These are phyloP conservation scores for Drosophila jambulina DNA, from an alignment of 1,140 invertebrate genomes.

Conservation along the genomic window DNA sequence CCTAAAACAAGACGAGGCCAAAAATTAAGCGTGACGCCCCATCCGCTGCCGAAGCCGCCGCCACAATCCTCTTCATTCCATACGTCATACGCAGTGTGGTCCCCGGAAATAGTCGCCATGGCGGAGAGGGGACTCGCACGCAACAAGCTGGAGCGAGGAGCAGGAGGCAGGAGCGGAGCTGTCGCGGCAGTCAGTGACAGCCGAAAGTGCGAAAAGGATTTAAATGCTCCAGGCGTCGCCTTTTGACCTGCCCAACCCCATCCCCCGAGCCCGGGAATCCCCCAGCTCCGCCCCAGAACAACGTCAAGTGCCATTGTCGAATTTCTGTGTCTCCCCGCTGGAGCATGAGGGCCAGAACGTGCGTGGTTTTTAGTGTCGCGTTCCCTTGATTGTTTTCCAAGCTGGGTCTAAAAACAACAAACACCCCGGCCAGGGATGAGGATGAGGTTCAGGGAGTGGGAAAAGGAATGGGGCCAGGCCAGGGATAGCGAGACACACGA, in stretches of 20 bases:
- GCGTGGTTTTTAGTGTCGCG: constrained; percentile 74
- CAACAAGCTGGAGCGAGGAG: constrained; percentile 56
- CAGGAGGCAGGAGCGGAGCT: neutral
- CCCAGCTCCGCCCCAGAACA: constrained; percentile 4
- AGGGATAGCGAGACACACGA: constrained; percentile 35
- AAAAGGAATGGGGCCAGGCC: neutral
- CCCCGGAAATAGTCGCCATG: constrained; percentile 52
- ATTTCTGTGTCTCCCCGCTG: constrained; percentile 46
- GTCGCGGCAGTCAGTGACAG: constrained; percentile 30
- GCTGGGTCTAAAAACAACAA: constrained; percentile 69
- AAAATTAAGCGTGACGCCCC: constrained; percentile 63
- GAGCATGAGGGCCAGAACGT: constrained; percentile 36
- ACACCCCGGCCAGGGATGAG: constrained; percentile 7
- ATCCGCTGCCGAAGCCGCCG: neutral
- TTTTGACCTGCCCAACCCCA: constrained; percentile 59
- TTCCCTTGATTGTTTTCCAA: constrained; percentile 76
- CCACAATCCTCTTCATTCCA: constrained; percentile 45
- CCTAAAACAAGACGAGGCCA: constrained; percentile 36
- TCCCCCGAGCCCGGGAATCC: neutral
- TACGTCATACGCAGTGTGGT: constrained; percentile 65
- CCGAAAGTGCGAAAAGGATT: constrained; percentile 79
- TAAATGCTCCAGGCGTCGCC: constrained; percentile 79
- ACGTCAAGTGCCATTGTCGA: constrained; percentile 73
- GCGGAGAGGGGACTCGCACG: constrained; percentile 42
- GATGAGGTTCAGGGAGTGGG: neutral